Conservation (phyloP, 2,888 invertebrate species). For the Iselma pallidipennis region DNA sequence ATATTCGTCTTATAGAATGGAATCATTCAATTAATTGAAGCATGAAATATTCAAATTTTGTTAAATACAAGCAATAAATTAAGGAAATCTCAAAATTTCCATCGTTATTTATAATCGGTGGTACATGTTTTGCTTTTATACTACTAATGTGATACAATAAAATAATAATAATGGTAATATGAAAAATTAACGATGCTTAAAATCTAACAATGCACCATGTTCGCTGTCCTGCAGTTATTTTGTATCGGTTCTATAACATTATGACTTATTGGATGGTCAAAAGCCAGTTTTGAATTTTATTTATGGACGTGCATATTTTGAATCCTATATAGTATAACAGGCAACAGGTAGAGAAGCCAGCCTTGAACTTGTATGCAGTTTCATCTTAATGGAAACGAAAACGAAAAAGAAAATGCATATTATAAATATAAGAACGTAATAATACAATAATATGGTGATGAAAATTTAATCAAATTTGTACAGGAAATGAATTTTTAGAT, state of each 20-base stretch:
- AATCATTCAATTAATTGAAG: background rate
- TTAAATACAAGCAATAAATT: no score
- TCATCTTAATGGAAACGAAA: background rate
- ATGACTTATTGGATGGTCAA: conserved; percentile 26
- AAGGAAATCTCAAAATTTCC: no score
- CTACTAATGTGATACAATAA: background rate
- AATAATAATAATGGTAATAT: background rate
- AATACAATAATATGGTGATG: no score
- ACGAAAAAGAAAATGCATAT: background rate
- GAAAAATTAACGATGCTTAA: conserved; percentile 2
- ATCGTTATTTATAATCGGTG: background rate
- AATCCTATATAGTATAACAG: conserved; percentile 4
- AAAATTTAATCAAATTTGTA: no score
- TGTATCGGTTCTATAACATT: conserved; percentile 22
- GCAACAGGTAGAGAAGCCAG: conserved; percentile 23
- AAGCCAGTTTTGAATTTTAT: conserved; percentile 26
- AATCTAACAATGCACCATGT: conserved; percentile 5
- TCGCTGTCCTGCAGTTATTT: conserved; percentile 17
- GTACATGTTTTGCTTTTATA: no score
- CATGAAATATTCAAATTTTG: no score
- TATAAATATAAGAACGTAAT: background rate
- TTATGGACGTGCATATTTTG: conserved; percentile 23
- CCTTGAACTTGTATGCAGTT: conserved; percentile 26
- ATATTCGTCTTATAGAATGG: background rate
- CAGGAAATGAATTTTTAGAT: no score